Percentiles rank a stretch among this genome's conserved stretches.
Evolutionary conservation across 64 coral and sea anemone genomes (phyloP).

Genomic region (Acropora yongei): DNA sequence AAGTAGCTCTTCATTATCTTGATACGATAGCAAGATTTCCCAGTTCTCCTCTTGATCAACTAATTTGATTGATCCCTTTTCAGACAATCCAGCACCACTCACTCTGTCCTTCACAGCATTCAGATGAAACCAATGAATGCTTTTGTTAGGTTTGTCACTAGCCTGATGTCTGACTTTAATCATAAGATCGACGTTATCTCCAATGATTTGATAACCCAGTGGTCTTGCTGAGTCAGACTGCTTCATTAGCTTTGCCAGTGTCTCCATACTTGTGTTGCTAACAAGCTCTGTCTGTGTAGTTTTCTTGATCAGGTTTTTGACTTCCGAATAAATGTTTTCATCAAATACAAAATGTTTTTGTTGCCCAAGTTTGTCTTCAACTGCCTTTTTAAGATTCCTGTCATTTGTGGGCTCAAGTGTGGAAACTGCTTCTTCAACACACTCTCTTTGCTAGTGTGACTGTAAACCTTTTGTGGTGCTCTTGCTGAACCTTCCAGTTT

Average conservation of each 20-base stretch:
- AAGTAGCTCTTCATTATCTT: constrained; percentile 50
- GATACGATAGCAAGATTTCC: constrained; percentile 61
- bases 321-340: background rate
- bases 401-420: background rate
- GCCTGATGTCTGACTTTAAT: constrained; percentile 43
- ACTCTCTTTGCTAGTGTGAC: background rate
- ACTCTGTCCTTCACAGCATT: constrained; percentile 7
- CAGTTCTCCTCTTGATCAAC: constrained; percentile 45
- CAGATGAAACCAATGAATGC: no score
- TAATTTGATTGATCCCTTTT: constrained; percentile 11
- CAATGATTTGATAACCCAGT: constrained; percentile 21
- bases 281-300: background rate
- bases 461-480: background rate
- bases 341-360: background rate
- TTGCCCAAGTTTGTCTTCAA: background rate
- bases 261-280: background rate
- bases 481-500: constrained; percentile 1
- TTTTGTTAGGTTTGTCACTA: constrained; percentile 5
- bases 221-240: background rate
- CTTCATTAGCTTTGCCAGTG: background rate
- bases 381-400: background rate
- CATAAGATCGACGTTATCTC: constrained; percentile 31
- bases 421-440: no score
- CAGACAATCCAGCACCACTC: constrained; percentile 8
- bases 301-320: background rate